A percentile compares a stretch with the other conserved stretches of the same genome.
phyloP scores from a whole-genome alignment of 1,140 invertebrate genomes.

The Drosophila orena region DNA sequence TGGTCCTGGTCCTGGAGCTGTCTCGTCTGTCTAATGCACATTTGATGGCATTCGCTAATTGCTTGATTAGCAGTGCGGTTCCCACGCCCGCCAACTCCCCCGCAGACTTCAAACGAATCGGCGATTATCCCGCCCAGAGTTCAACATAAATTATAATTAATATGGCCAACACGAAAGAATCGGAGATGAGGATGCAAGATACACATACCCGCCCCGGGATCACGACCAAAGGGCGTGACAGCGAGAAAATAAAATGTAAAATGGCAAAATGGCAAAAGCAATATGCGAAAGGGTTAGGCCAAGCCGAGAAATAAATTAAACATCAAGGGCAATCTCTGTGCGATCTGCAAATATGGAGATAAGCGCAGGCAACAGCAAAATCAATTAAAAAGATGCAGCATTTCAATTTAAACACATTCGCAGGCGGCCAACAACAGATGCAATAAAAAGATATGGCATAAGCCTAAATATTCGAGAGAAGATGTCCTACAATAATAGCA shows the following conservation, averaged over 20 bases:
- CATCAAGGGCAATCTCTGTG: constrained; percentile 32
- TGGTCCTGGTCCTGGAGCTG: constrained; percentile 17
- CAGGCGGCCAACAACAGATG: neutral
- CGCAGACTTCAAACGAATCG: constrained; percentile 34
- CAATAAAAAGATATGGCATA: neutral
- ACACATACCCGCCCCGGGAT: constrained; percentile 28
- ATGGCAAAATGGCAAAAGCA: constrained; percentile 2
- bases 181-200: constrained; percentile 15
- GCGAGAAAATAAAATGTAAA: constrained; percentile 22
- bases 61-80: constrained; percentile 76
- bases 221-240: constrained; percentile 60
- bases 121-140: constrained; percentile 59
- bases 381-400: constrained; percentile 3
- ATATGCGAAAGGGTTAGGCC: constrained; percentile 22
- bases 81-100: constrained; percentile 61
- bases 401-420: constrained; percentile 6
- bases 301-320: constrained; percentile 32
- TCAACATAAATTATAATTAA: constrained; percentile 80
- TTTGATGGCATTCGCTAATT: constrained; percentile 81
- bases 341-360: constrained; percentile 28
- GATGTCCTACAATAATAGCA: neutral
- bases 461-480: neutral
- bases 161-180: constrained; percentile 44
- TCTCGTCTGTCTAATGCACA: constrained; percentile 68
- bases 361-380: constrained; percentile 6